Base-by-base conservation (phyloP, 2,888 invertebrate genomes). In the Xestia ashworthii region DNA sequence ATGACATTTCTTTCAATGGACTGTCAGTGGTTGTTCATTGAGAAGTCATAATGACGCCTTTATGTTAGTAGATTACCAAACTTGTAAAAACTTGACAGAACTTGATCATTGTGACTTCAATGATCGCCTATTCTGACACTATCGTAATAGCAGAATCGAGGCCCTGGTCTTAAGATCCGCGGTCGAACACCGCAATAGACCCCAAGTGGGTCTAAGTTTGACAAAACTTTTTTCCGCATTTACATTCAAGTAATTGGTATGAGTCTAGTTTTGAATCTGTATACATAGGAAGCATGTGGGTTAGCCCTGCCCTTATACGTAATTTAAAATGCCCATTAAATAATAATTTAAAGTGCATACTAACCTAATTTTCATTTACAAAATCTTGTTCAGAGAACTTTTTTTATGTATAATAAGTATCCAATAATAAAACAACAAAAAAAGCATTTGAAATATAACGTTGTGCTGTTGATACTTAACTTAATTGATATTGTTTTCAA, bases 331-430 rank as follows among this genome's bases (percentile, higher is more conserved):
- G 11, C 53, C 46, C 53, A 44, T 38, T 69, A 14, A 5, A 64
- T 25, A 78, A 55, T 9, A 38, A n/a, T n/a, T 55, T 5, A 38
- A 79, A 48, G 12, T 48, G 44, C 22, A 44, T 44, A 70, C 19
- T 44, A 16, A 65, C 41, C 5, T 25, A 46, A 46, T 68, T 55
- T 62, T 19, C 32, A 46, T 14, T 41, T 32, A 69, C 32, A 22
- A n/a, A 55, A 32, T 22, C 55, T 53, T 64, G n/a, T 71, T 55
- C 16, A 19, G 50, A 65, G 14, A 78, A 65, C 32, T 55, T 64
- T 32, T 71, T 0, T 14, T 38, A 46, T 0, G 60, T 77, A n/a
- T n/a, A n/a, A n/a, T n/a, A n/a, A n/a, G n/a, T n/a, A 65, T n/a
- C 3, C 19, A 64, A 48, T 48, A 32, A 25, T 11, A 19, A 6